Conservation (phyloP, 2,797 vertebrate genomes). For the Psittacula derbiana region DNA sequence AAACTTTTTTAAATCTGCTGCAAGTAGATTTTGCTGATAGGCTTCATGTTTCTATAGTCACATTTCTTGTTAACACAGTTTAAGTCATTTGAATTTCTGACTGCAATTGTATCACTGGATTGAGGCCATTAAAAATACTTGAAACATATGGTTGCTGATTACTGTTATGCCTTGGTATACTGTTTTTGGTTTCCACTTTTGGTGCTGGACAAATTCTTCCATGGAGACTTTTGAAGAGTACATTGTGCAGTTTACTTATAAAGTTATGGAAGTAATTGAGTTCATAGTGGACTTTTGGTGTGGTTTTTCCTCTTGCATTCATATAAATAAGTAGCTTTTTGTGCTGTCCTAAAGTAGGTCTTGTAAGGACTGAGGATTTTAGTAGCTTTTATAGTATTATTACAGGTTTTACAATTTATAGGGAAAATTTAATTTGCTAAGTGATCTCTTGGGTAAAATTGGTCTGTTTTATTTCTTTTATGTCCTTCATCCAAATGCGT, state of each 20-base stretch:
- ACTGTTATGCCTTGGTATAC: not conserved
- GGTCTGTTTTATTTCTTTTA: not conserved
- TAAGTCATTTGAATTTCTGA: not conserved
- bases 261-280: not conserved
- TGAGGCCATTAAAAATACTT: not conserved
- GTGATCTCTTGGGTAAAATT: not conserved
- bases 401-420: not conserved
- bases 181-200: not conserved
- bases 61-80: not conserved
- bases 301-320: not conserved
- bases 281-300: not conserved
- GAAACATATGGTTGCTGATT: not conserved
- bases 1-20: not conserved
- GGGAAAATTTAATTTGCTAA: not conserved
- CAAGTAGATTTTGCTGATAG: not conserved
- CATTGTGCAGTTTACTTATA: not conserved
- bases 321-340: not conserved
- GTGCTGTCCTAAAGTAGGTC: not conserved
- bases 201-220: not conserved
- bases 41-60: not conserved
- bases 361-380: not conserved
- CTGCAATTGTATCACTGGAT: not conserved
- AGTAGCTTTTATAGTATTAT: not conserved
- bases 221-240: not conserved
- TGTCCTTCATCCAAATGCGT: not conserved